Base-by-base conservation (phyloP, 2,797 vertebrate species). In the Ciconia nigra region DNA sequence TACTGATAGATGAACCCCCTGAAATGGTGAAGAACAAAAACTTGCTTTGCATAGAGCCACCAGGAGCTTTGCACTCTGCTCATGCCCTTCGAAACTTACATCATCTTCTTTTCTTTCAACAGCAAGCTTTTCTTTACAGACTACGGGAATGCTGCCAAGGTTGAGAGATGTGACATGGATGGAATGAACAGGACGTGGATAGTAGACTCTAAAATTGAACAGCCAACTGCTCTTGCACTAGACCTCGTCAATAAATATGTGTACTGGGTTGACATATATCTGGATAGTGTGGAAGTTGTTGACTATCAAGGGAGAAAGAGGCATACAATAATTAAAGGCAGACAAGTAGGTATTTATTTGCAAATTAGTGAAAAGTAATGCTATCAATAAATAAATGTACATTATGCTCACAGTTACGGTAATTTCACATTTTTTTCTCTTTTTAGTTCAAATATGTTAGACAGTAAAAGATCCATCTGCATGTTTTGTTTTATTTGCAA, bases 121-220 rank as follows among this genome's bases (percentile, higher is more conserved):
- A 99, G 99, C 94, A 99, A 99, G 99, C 98, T 99, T 95, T 99
- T 99, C 98, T 99, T 99, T 97, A 99, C 99, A 20, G 99, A 99
- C 98, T 99, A 99, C 0, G 99, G 99, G 91, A 99, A 98, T 20
- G 92, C 98, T 87, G 99, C 99, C 98, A 99, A 99, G 97, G 97
- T 99, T 92, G 99, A 99, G 97, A 98, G 99, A 95, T 99, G 99
- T 98, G 99, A 99, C 98, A 99, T 99, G 99, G 99, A 99, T 76
- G 99, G 99, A 95, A 99, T 98, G 89, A 99, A 99, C 98, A 98
- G 99, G 96, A 99, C 99, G 9, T 98, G 98, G 80, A 98, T 99
- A 93, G 98, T 99, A 93, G 98, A 99, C 97, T 98, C 98, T 29
- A 99, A 99, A 95, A 98, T 99, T 57, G 99, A 99, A 96, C 99